Percentiles rank a stretch among this genome's conserved stretches.
phyloP scores from a whole-genome alignment of 2,113 vertebrate species.

The Okapia johnstoni region DNA sequence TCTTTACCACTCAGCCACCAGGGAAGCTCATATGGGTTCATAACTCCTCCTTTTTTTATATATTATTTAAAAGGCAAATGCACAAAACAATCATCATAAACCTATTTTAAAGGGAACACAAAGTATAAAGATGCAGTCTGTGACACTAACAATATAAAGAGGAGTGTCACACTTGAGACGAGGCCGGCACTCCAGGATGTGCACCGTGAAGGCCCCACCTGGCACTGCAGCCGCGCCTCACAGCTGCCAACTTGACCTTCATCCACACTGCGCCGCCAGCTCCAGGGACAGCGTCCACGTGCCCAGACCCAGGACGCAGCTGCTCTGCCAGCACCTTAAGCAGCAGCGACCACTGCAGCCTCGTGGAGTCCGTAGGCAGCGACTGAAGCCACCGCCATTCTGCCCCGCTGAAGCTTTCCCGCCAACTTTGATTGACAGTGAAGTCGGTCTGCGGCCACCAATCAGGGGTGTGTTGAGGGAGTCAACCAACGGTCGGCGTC shows the following conservation, averaged over 20 bases:
- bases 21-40: background rate
- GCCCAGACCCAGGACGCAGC: background rate
- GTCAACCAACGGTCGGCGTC: background rate
- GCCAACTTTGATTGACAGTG: slow-evolving; percentile 1
- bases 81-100: background rate
- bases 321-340: slow-evolving; percentile 77
- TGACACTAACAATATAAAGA: background rate
- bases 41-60: background rate
- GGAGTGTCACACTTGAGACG: background rate
- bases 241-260: background rate
- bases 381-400: background rate
- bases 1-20: background rate
- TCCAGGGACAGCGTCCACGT: background rate
- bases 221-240: background rate
- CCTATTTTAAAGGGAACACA: background rate
- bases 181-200: background rate
- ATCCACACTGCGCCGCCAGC: background rate
- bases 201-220: background rate
- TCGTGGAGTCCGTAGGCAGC: background rate
- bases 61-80: background rate
- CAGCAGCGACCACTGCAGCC: slow-evolving; percentile 64
- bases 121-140: background rate
- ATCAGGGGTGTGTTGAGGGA: background rate
- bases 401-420: background rate
- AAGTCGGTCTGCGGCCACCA: background rate